These are phyloP conservation scores for Agapostemon virescens DNA, from an alignment of 2,888 invertebrate species.

Conservation along the genomic window DNA sequence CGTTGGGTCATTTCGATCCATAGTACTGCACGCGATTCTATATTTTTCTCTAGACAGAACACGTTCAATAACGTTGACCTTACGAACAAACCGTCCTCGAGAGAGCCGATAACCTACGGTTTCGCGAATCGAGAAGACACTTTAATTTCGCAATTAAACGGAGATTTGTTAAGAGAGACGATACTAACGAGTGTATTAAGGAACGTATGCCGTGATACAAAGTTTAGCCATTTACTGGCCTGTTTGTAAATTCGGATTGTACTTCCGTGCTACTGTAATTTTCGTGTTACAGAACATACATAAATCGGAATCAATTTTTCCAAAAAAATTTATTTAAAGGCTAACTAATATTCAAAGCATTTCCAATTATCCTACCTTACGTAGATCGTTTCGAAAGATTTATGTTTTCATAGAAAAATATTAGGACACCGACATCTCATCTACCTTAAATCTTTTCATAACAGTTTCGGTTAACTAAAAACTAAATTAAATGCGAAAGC, in stretches of 20 bases:
- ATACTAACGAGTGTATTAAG: neutral
- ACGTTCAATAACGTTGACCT: neutral
- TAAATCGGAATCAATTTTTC: neutral
- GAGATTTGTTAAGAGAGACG: neutral
- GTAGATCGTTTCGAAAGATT: neutral
- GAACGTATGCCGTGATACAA: neutral
- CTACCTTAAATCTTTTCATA: neutral
- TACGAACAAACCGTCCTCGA: neutral
- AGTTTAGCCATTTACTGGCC: neutral
- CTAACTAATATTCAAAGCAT: neutral
- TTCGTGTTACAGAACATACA: neutral
- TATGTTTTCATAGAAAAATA: neutral
- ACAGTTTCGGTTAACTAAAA: neutral
- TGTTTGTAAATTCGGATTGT: neutral
- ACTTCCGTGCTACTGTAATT: neutral
- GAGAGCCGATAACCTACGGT: neutral
- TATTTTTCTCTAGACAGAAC: neutral
- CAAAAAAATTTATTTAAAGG: neutral
- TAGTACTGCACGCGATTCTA: neutral
- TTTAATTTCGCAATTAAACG: conserved; percentile 12
- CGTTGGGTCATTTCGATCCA: neutral
- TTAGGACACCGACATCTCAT: neutral
- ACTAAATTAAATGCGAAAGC: neutral
- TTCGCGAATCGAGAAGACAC: conserved; percentile 5
- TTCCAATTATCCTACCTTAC: neutral